These are phyloP conservation scores for Chiloscyllium plagiosum DNA, from an alignment of 2,113 vertebrate genomes.

Conservation along the genomic window DNA sequence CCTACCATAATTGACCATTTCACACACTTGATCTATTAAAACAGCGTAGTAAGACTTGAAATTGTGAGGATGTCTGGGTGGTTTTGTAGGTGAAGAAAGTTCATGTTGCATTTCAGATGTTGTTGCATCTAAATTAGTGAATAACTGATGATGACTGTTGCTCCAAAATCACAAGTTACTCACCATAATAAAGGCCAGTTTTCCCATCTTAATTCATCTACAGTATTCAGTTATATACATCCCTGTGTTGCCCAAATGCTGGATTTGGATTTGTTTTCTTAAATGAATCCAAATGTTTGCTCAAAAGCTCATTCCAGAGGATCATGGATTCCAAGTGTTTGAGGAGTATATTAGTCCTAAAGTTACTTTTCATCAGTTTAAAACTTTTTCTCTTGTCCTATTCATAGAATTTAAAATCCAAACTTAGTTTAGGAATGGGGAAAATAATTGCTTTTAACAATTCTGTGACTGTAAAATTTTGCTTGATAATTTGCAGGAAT, in stretches of 20 bases:
- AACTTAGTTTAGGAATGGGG: background rate
- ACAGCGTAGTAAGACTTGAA: background rate
- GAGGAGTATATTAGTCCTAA: background rate
- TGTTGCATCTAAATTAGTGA: background rate
- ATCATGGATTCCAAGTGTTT: background rate
- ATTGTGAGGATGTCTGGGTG: background rate
- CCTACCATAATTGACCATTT: background rate
- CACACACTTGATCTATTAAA: background rate
- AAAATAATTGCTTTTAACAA: background rate
- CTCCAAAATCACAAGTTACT: background rate
- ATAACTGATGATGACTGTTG: background rate
- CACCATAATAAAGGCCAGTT: background rate
- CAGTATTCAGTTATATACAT: background rate
- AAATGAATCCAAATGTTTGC: background rate
- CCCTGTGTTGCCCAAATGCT: background rate
- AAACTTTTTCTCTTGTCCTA: background rate
- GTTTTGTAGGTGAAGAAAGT: background rate
- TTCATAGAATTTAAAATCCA: background rate
- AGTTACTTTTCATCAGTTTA: background rate
- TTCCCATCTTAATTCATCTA: background rate
- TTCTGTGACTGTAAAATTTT: background rate
- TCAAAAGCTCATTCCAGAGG: background rate
- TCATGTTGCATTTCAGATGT: background rate
- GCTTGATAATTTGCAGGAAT: background rate
- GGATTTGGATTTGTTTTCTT: background rate